A percentile compares a stretch with the other conserved stretches of the same genome.
These are phyloP conservation scores for Hecatera dysodea DNA, from an alignment of 2,888 invertebrate genomes.

Conservation along the genomic window DNA sequence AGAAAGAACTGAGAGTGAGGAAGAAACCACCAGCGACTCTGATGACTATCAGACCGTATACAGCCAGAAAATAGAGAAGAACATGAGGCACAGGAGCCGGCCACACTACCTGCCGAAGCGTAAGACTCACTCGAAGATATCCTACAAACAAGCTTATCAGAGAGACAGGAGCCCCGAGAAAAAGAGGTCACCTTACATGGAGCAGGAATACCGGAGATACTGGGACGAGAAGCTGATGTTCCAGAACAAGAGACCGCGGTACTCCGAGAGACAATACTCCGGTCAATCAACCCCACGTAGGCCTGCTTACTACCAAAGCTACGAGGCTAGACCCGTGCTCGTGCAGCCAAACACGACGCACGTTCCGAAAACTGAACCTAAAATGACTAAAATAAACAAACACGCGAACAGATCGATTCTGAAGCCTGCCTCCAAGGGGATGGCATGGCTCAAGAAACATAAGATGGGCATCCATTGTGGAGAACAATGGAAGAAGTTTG, in stretches of 20 bases:
- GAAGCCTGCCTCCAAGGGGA: constrained; percentile 61
- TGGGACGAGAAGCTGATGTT: constrained; percentile 79
- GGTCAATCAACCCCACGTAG: constrained; percentile 24
- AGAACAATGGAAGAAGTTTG: constrained; percentile 77
- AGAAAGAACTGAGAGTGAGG: constrained; percentile 55
- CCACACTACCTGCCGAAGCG: constrained; percentile 52
- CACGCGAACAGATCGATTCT: not conserved
- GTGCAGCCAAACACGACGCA: constrained; percentile 43
- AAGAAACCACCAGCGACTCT: constrained; percentile 71
- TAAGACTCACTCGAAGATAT: constrained; percentile 70
- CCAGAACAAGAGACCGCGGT: constrained; percentile 61
- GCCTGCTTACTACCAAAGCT: constrained; percentile 68
- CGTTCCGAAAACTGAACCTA: not conserved
- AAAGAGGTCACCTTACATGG: constrained; percentile 75
- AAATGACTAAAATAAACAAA: not conserved
- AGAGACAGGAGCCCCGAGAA: constrained; percentile 66
- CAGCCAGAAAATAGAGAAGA: constrained; percentile 70
- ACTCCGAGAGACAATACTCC: constrained; percentile 61
- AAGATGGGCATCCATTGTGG: constrained; percentile 75
- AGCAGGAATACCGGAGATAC: constrained; percentile 80
- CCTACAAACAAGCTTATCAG: constrained; percentile 56
- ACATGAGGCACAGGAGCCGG: constrained; percentile 38
- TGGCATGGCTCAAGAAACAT: constrained; percentile 78
- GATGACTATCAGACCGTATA: constrained; percentile 81
- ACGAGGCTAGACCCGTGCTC: constrained; percentile 74